A percentile compares a stretch with the other conserved stretches of the same genome.
Conservation (phyloP, 1,140 invertebrate species). For the Lepidurus arcticus region DNA sequence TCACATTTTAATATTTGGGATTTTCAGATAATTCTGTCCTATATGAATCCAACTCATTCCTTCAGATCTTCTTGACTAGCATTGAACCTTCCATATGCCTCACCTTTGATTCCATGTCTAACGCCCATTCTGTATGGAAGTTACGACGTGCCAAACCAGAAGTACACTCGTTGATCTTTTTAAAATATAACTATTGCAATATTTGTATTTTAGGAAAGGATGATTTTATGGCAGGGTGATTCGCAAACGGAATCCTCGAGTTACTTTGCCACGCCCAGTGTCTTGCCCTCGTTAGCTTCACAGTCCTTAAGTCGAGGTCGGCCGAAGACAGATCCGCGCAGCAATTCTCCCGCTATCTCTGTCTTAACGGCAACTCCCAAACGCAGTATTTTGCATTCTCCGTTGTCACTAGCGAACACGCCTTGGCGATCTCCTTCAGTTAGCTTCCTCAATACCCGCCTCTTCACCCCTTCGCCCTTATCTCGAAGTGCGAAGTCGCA, state of each 20-base stretch:
- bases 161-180: constrained; percentile 52
- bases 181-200: constrained; percentile 29
- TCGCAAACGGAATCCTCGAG: background rate
- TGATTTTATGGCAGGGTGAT: background rate
- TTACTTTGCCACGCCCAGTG: background rate
- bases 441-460: background rate
- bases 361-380: constrained; percentile 22
- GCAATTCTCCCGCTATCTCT: background rate
- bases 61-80: constrained; percentile 57
- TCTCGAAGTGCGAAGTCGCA: background rate
- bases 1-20: no score
- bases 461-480: background rate
- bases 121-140: constrained; percentile 73
- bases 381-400: constrained; percentile 37
- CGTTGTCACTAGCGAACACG: constrained; percentile 37
- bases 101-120: constrained; percentile 66
- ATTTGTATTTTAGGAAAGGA: background rate
- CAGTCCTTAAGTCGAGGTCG: background rate
- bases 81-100: constrained; percentile 61
- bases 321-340: background rate
- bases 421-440: constrained; percentile 32
- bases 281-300: background rate
- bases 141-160: constrained; percentile 67
- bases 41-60: constrained; percentile 50
- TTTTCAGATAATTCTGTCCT: constrained; percentile 39